Conservation (phyloP, 35 echinoderm and acorn worm genomes). For the Hemicentrotus pulcherrimus region DNA sequence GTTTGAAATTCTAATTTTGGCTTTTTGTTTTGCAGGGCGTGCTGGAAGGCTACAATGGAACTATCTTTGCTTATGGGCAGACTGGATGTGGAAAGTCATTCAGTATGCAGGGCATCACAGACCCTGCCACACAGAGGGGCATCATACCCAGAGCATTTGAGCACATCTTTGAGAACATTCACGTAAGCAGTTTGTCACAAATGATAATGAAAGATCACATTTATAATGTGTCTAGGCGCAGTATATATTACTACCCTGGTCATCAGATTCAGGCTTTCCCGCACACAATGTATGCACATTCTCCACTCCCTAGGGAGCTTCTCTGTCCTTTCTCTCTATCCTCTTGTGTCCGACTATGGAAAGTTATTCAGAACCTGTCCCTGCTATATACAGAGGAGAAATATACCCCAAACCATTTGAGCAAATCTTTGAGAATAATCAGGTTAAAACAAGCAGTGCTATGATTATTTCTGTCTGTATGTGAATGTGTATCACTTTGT, state of each 20-base stretch:
- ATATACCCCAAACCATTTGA: conserved; percentile 81
- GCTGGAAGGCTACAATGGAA: conserved; percentile 96
- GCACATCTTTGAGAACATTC: conserved; percentile 99
- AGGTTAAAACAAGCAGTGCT: conserved; percentile 53
- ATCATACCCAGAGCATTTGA: conserved; percentile 97
- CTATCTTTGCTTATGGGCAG: conserved; percentile 97
- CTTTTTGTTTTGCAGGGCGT: conserved; percentile 76
- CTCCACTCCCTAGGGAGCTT: too few species aligned
- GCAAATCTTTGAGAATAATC: conserved; percentile 99
- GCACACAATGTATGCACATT: too few species aligned
- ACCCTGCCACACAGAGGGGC: conserved; percentile 86
- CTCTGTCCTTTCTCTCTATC: too few species aligned
- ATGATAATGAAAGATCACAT: too few species aligned
- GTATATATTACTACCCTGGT: too few species aligned
- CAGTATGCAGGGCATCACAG: conserved; percentile 99
- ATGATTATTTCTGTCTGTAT: too few species aligned
- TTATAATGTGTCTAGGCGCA: too few species aligned
- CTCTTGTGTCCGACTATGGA: conserved; percentile 66
- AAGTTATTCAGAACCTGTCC: conserved; percentile 97
- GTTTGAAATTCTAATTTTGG: too few species aligned
- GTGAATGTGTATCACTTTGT: too few species aligned
- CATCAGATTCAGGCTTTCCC: too few species aligned
- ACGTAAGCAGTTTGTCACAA: conserved; percentile 60
- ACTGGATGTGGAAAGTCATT: conserved; percentile 98
- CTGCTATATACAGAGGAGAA: conserved; percentile 80